Evolutionary conservation across 2,797 vertebrate species (phyloP), one percentile per base, ranked within the genome.

Genomic region (Clamator glandarius): DNA sequence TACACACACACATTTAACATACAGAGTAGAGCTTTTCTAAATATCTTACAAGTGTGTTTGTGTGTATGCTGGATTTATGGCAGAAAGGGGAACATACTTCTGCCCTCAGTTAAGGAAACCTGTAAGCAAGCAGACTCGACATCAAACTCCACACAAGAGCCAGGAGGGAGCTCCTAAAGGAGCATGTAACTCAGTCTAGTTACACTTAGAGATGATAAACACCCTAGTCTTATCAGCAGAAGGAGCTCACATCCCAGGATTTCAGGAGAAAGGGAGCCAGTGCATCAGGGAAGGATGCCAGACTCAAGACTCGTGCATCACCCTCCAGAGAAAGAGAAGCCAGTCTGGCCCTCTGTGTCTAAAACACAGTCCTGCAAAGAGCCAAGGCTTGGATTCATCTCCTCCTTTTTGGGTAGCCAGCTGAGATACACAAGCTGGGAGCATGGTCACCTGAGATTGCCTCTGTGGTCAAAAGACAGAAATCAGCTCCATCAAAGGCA

Each of bases 51-150:
- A 94, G 89, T 69, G 82, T n/a, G 46, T 84, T 61, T 87, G 66
- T 93, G 59, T 69, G 75, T 13, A 74, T 0, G 0, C n/a, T 90
- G 83, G 57, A 83, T 96, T 95, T 95, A 96, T 39, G 51, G 83
- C 58, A 95, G 88, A 95, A 51, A 61, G 23, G 85, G 64, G 86
- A 95, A 83, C 81, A 46, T 74, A 80, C 11, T 92, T 76, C 81
- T 92, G 46, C 92, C 85, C 91, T 91, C 90, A 91, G 87, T 93
- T 94, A 90, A 88, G 41, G 84, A 86, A 92, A 73, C n/a, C 12
- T 8, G 5, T 1, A 29, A 91, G 57, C 50, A 82, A 89, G 57
- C 1, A 54, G 70, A 66, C 74, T 67, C 61, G 18, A 73, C 50
- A 87, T 25, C 64, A 61, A 89, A 42, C 67, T 52, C 48, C 55